Base-by-base conservation (phyloP, 2,113 vertebrate species). In the Dipodomys stephensi region DNA sequence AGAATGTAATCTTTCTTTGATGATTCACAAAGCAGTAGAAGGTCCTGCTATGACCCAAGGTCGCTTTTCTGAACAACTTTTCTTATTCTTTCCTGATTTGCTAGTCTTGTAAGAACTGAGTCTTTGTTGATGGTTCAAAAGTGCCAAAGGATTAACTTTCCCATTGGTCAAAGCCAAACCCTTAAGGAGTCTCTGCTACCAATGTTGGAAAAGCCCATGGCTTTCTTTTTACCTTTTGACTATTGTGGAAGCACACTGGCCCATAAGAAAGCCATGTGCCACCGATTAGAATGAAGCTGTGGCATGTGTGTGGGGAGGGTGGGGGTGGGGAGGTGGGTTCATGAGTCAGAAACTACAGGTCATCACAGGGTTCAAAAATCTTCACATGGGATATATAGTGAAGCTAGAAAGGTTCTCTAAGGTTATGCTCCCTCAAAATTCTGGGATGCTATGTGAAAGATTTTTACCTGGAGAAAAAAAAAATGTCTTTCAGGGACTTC, bases 21-120 rank as follows among this genome's bases (percentile, higher is more conserved):
- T 78, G 90, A 94, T 39, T 88, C 89, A 74, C 46, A 82, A 89
- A 67, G n/a, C 39, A 57, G 46, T 84, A 74, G 64, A 77, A 93
- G 71, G 49, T 2, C 49, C 64, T 84, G 53, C 82, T 32, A 23
- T 73, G 78, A 83, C 78, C 89, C 16, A 4, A 86, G 49, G 88
- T 83, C 83, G 57, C 53, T n/a, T 83, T 71, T 71, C 87, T 81
- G 32, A 71, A 35, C 30, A 39, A 25, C 20, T 57, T 94, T 86
- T 65, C 28, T 83, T 57, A 60, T 57, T 80, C 80, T 91, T 76
- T 53, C 87, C 67, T 60, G 32, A 85, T 69, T n/a, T 78, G 68
- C 87, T 94, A 30, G 23, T 79, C 71, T 64, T 25, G 7, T 28
- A 83, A 81, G 76, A 85, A 62, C 13, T n/a, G 62, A 79, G 64